Evolutionary conservation across 2,888 invertebrate genomes (phyloP), one percentile per base, ranked within the genome.

Genomic region (Platynereis dumerilii): DNA sequence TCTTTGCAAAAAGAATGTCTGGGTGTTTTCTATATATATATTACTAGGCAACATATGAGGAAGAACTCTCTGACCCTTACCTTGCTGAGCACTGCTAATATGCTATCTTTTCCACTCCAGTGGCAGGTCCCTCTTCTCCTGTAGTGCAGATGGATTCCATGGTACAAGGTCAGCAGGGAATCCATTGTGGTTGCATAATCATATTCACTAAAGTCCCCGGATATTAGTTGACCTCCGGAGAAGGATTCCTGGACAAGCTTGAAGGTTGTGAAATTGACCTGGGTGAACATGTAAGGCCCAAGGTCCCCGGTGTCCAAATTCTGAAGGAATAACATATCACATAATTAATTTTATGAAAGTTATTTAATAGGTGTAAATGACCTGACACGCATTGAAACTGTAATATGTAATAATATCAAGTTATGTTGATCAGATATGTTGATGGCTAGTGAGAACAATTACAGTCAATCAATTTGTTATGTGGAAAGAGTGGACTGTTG

Each of bases 231-330:
- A 22, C n/a, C n/a, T 7, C 48, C 48, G 7, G 20, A 20, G 48
- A 48, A 48, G n/a, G 48, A 48, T n/a, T 48, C 48, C 52, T 65
- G 45, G 20, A 65, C 67, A 2, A 70, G 64, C n/a, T 64, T 60
- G 15, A 70, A 64, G 2, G 70, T 64, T 2, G 68, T 70, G 39
- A 70, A 54, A 58, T 70, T 70, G 52, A 66, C 68, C 20, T 66
- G 56, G 2, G 70, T 64, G 63, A 66, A 63, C 0, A 52, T 61
- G 48, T 69, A 70, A 10, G 58, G 55, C n/a, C 17, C 28, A 24
- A 70, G 58, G 24, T 58, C 55, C 3, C 20, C 26, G 12, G 66
- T 64, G 20, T 68, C 61, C 20, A 52, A 54, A 17, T 29, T 42
- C 69, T 69, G 66, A n/a, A 66, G 24, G 12, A 12, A 34, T 12